Evolutionary conservation across 2,888 invertebrate genomes (phyloP), one percentile per base, ranked within the genome.

Genomic region (Hypselothyrea guttata): DNA sequence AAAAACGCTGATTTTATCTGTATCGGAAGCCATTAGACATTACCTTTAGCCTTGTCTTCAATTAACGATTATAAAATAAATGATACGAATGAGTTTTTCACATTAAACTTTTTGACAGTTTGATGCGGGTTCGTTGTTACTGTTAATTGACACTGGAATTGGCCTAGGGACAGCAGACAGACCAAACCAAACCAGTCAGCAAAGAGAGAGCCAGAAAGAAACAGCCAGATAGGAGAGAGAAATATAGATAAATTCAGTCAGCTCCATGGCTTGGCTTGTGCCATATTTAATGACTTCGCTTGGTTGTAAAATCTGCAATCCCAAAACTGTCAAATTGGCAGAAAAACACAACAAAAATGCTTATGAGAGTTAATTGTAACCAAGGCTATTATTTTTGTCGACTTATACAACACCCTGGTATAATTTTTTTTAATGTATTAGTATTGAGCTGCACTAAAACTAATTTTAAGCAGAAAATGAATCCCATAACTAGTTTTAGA

Each of bases 61-160:
- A 82, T 81, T 82, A 71, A 65, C 64, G 68, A 69, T 81, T 82
- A 81, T 81, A 75, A 74, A 68, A 78, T 75, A 74, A 81, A 71
- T 81, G 69, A 78, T 75, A 68, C 67, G 79, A 81, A 75, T 68
- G 76, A 63, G 78, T 70, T 78, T 79, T 82, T 70, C 68, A 75
- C 79, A 82, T 82, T 81, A 73, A 75, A 82, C 82, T 78, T 81
- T 79, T 71, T 81, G 79, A 81, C 79, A 81, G 79, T 63, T 75
- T 81, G 82, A 81, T 82, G 79, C 75, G 75, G 79, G 79, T 81
- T 47, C 62, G 64, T 44, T 65, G 75, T 71, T 67, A 73, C 67
- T 60, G 76, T 63, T 77, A 77, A 77, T 77, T 77, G 76, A 77
- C 76, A 77, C 62, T 63, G 53, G 63, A 76, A 79, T 75, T 79